Conservation (phyloP, 1,140 invertebrate species). For the Drosophila ironensis region DNA sequence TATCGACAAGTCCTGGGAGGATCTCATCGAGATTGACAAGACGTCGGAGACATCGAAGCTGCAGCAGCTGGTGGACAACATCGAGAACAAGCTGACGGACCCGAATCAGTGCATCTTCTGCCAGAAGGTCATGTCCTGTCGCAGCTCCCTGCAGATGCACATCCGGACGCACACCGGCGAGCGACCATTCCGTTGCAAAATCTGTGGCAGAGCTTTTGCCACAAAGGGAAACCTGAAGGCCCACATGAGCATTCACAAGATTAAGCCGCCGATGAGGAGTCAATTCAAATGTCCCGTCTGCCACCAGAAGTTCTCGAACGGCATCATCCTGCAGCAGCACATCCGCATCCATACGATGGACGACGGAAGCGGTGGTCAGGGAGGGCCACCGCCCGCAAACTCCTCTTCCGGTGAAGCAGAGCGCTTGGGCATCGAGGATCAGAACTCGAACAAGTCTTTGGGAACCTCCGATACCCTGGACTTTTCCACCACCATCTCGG, state of each 20-base stretch:
- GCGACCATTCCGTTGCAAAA: constrained; percentile 97
- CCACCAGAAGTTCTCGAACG: constrained; percentile 98
- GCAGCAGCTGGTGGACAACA: constrained; percentile 97
- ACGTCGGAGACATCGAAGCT: constrained; percentile 97
- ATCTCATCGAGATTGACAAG: constrained; percentile 92
- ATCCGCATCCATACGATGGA: constrained; percentile 95
- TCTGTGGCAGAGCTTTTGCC: constrained; percentile 97
- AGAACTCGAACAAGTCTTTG: constrained; percentile 76
- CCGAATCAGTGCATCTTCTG: constrained; percentile 99
- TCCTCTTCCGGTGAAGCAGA: constrained; percentile 22
- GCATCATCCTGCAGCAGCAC: constrained; percentile 97
- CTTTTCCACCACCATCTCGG: constrained; percentile 74
- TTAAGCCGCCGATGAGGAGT: constrained; percentile 95
- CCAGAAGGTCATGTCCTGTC: constrained; percentile 97
- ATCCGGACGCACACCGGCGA: constrained; percentile 94
- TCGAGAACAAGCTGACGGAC: constrained; percentile 97
- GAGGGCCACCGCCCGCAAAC: not conserved
- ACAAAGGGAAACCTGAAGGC: constrained; percentile 99
- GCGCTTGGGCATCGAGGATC: constrained; percentile 62
- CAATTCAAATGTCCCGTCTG: constrained; percentile 99
- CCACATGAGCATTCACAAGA: constrained; percentile 98
- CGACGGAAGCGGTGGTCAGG: constrained; percentile 82
- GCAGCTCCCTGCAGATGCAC: constrained; percentile 99
- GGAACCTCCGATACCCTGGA: constrained; percentile 76
- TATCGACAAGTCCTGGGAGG: constrained; percentile 96